Conservation (phyloP, 1,140 invertebrate genomes). For the Drosophila burlai region DNA sequence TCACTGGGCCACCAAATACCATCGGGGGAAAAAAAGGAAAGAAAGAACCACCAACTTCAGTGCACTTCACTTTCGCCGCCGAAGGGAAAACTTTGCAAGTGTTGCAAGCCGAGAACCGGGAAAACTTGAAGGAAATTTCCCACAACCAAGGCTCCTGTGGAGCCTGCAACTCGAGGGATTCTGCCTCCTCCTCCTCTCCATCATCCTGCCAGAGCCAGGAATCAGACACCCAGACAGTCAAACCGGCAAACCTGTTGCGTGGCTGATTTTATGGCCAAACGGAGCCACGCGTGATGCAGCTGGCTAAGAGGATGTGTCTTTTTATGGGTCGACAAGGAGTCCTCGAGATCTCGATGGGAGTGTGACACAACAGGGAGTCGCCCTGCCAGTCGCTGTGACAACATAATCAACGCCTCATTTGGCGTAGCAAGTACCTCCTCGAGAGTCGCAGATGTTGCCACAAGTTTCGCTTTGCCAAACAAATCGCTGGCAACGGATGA, state of each 20-base stretch:
- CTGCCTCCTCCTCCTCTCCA: not conserved
- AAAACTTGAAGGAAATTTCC: constrained; percentile 37
- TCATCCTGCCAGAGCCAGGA: constrained; percentile 2
- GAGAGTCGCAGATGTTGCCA: constrained; percentile 41
- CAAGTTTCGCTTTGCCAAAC: constrained; percentile 43
- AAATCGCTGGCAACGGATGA: constrained; percentile 50
- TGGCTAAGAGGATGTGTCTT: constrained; percentile 41
- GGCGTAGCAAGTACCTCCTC: constrained; percentile 25
- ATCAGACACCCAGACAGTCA: not conserved
- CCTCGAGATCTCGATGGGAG: constrained; percentile 12
- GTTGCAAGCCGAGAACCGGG: constrained; percentile 39
- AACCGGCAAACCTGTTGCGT: constrained; percentile 35
- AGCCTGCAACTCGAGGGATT: constrained; percentile 17
- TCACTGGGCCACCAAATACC: constrained; percentile 61
- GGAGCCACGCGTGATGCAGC: constrained; percentile 39
- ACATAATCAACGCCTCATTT: constrained; percentile 81
- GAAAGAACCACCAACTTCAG: constrained; percentile 23
- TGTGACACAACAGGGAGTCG: constrained; percentile 37
- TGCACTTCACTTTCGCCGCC: constrained; percentile 47
- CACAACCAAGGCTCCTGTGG: constrained; percentile 16
- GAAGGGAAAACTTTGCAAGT: constrained; percentile 67
- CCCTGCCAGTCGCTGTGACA: constrained; percentile 44
- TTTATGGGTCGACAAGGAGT: constrained; percentile 25
- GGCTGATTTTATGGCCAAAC: constrained; percentile 39
- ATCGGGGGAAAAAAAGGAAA: not conserved